Evolutionary conservation across 2,113 vertebrate genomes (phyloP).

Genomic region (Phoenicopterus ruber): DNA sequence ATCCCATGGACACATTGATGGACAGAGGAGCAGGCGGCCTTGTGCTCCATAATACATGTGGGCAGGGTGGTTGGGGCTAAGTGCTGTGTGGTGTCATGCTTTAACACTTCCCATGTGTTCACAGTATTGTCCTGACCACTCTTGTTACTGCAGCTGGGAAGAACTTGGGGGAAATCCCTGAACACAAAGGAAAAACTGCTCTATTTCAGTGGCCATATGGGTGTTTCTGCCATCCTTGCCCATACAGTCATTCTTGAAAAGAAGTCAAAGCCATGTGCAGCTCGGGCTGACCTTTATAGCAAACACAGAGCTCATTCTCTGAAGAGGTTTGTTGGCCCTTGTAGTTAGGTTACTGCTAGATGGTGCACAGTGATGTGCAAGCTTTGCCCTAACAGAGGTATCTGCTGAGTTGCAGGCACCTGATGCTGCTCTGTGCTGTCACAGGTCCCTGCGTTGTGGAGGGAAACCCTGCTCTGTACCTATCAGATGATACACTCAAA

Average conservation of each 20-base stretch:
- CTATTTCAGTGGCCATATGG: not conserved
- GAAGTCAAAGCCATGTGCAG: not conserved
- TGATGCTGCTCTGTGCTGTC: not conserved
- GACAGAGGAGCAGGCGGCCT: not conserved
- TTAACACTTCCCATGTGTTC: not conserved
- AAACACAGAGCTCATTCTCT: not conserved
- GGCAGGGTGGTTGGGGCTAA: not conserved
- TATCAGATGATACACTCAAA: not conserved
- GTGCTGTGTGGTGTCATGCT: not conserved
- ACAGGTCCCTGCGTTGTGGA: accelerated
- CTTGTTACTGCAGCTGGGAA: not conserved
- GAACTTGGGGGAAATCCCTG: not conserved
- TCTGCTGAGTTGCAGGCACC: not conserved
- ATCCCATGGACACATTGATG: not conserved
- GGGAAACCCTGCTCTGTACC: not conserved
- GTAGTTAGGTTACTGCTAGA: not conserved
- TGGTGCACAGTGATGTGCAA: not conserved
- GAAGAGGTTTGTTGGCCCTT: not conserved
- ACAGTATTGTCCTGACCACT: accelerated
- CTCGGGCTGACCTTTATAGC: not conserved
- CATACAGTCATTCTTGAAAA: not conserved
- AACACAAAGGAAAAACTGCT: not conserved
- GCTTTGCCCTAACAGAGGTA: not conserved
- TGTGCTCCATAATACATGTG: not conserved
- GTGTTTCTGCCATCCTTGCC: not conserved